These are phyloP conservation scores for Orbicella faveolata DNA, from an alignment of 64 coral and sea anemone genomes.

Conservation along the genomic window DNA sequence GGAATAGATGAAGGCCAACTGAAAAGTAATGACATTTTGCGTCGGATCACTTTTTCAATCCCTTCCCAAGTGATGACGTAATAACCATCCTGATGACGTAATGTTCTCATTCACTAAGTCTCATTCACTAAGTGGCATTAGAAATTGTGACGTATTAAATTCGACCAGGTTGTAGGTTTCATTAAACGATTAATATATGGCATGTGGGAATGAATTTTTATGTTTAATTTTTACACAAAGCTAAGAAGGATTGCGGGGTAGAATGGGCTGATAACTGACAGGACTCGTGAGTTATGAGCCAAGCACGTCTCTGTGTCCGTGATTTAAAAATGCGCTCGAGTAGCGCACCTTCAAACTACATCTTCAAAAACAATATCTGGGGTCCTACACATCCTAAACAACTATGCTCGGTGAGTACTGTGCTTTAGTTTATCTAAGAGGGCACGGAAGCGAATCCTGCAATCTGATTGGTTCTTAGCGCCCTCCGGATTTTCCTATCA, in stretches of 20 bases:
- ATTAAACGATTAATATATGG: neutral
- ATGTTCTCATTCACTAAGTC: neutral
- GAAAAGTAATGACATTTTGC: too few relatives aligned
- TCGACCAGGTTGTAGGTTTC: too few relatives aligned
- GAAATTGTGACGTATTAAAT: neutral
- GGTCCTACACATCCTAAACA: neutral
- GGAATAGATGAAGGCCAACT: too few relatives aligned
- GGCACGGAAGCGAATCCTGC: too few relatives aligned
- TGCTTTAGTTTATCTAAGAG: too few relatives aligned
- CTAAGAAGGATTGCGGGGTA: neutral
- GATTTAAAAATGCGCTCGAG: neutral
- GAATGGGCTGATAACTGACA: neutral
- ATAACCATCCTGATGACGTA: neutral
- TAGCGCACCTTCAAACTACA: neutral
- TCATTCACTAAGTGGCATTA: neutral
- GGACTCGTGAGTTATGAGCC: neutral
- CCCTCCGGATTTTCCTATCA: too few relatives aligned
- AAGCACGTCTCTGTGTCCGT: neutral
- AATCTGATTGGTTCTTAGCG: too few relatives aligned
- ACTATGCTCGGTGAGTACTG: constrained; percentile 28
- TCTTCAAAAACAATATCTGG: constrained; percentile 33
- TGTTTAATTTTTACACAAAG: neutral
- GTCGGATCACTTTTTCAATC: neutral
- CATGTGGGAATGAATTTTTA: neutral
- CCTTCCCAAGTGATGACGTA: neutral